These are phyloP conservation scores for Acromyrmex heyeri DNA, from an alignment of 1,140 invertebrate species.

Conservation along the genomic window DNA sequence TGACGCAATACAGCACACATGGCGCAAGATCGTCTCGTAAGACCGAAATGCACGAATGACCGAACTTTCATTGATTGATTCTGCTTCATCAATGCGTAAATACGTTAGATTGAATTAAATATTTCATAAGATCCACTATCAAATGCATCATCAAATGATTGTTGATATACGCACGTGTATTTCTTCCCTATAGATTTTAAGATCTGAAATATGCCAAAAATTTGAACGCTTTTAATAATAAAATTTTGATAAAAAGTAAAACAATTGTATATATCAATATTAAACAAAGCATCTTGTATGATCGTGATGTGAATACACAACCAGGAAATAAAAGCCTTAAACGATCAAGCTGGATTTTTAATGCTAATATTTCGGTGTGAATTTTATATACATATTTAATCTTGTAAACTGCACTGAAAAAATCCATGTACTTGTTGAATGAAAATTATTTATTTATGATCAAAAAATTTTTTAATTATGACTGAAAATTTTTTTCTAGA, in stretches of 20 bases:
- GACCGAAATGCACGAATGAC: conserved; percentile 77
- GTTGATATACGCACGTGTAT: background rate
- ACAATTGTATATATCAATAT: background rate
- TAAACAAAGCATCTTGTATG: too few relatives aligned
- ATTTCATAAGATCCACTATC: background rate
- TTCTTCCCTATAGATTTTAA: background rate
- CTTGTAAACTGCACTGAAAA: too few relatives aligned
- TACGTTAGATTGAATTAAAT: background rate
- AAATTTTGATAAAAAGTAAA: background rate
- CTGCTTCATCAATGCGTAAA: background rate
- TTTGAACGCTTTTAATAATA: background rate
- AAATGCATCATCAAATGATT: background rate
- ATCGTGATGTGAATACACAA: too few relatives aligned
- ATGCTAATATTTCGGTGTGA: too few relatives aligned
- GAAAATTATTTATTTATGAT: too few relatives aligned
- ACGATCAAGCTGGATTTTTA: too few relatives aligned
- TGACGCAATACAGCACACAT: conserved; percentile 81
- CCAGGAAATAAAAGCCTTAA: too few relatives aligned
- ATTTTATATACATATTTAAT: background rate
- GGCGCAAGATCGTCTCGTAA: conserved; percentile 78
- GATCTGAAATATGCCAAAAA: background rate
- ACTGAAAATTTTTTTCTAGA: too few relatives aligned
- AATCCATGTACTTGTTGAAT: too few relatives aligned
- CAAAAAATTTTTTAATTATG: too few relatives aligned
- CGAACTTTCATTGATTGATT: conserved; percentile 5